phyloP scores from a whole-genome alignment of 92 coral and sea anemone genomes.

The Zoanthus sansibaricus region DNA sequence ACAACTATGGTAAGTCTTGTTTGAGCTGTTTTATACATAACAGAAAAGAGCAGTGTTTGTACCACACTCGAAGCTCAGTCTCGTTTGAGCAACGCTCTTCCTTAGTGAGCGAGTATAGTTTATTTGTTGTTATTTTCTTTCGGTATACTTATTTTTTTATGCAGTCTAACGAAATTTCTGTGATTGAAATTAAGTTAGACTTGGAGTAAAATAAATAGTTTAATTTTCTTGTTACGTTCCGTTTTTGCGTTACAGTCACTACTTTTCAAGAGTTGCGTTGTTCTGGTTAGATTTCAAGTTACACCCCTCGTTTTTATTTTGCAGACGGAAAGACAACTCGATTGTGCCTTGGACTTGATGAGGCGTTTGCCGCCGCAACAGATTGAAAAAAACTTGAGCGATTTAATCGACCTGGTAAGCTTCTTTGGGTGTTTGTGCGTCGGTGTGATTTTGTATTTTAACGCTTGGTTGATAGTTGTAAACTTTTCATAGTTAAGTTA shows the following conservation, averaged over 20 bases:
- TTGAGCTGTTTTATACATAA: slow-evolving; percentile 35
- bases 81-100: slow-evolving; percentile 5
- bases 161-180: neutral
- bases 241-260: slow-evolving; percentile 37
- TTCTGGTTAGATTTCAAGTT: slow-evolving; percentile 7
- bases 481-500: neutral
- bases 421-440: neutral
- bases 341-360: slow-evolving; percentile 99
- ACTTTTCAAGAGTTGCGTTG: slow-evolving; percentile 39
- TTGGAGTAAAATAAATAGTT: neutral
- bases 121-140: neutral
- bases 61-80: slow-evolving; percentile 17
- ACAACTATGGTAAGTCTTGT: slow-evolving; percentile 78
- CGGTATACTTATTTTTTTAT: neutral
- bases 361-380: slow-evolving; percentile 99
- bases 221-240: neutral
- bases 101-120: neutral
- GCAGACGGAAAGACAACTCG: slow-evolving; percentile 96
- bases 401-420: slow-evolving; percentile 96
- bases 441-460: neutral
- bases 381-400: slow-evolving; percentile 96
- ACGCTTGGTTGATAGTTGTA: neutral
- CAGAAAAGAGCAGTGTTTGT: slow-evolving; percentile 71
- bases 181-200: neutral
- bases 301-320: slow-evolving; percentile 34